Evolutionary conservation across 1,140 invertebrate species (phyloP).

Genomic region (Acromyrmex echinatior): DNA sequence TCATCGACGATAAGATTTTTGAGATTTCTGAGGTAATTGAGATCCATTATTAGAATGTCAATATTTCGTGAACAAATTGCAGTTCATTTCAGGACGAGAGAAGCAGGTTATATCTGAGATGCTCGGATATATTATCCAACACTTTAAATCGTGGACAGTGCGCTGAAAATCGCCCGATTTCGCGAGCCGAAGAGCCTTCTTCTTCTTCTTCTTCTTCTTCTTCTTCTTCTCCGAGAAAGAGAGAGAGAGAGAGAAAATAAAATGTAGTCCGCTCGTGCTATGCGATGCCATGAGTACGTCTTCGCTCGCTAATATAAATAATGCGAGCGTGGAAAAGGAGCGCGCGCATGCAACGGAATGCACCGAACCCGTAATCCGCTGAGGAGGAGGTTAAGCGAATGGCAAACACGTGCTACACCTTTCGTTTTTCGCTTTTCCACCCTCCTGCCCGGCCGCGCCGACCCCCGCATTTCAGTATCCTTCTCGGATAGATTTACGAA

Average conservation of each 20-base stretch:
- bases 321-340: conserved; percentile 48
- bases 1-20: too few species aligned
- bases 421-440: conserved; percentile 63
- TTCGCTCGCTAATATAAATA: conserved; percentile 68
- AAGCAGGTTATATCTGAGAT: too few species aligned
- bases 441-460: background rate
- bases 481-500: conserved; percentile 57
- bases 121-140: background rate
- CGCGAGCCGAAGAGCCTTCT: background rate
- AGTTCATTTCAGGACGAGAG: too few species aligned
- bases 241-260: background rate
- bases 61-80: too few species aligned
- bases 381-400: conserved; percentile 58
- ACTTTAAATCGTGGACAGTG: background rate
- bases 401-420: conserved; percentile 67
- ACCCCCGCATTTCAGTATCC: conserved; percentile 46
- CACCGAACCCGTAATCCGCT: background rate
- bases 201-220: too few species aligned
- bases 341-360: background rate
- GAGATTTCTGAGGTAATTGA: too few species aligned
- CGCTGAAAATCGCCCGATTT: background rate
- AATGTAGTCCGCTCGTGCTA: background rate
- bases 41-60: too few species aligned
- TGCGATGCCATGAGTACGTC: conserved; percentile 37
- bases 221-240: too few species aligned